Evolutionary conservation across 2,113 vertebrate species (phyloP).

Genomic region (Mormyrus iriodes): DNA sequence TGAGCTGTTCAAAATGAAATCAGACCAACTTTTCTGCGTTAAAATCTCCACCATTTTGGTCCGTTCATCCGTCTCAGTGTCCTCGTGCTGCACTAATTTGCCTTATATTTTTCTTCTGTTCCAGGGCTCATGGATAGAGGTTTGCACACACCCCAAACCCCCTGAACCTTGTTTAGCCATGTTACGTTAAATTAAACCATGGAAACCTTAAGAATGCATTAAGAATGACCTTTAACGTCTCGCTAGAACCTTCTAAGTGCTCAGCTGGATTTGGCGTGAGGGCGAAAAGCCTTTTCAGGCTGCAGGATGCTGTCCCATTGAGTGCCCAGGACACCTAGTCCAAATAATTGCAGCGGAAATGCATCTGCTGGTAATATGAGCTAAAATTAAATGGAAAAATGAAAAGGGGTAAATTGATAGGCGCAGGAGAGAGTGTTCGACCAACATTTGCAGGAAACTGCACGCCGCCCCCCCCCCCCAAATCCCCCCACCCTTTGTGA

Average conservation of each 20-base stretch:
- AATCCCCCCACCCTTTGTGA: background rate
- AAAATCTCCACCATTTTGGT: background rate
- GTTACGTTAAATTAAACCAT: constrained; percentile 57
- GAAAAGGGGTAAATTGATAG: constrained; percentile 24
- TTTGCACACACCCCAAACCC: constrained; percentile 25
- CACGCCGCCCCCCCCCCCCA: background rate
- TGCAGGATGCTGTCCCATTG: constrained; percentile 46
- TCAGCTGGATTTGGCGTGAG: constrained; percentile 10
- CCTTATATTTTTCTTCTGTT: constrained; percentile 35
- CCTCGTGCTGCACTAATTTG: background rate
- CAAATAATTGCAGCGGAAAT: constrained; percentile 18
- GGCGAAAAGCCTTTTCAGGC: constrained; percentile 46
- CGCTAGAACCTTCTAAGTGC: constrained; percentile 61
- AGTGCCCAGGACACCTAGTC: constrained; percentile 26
- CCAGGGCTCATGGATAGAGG: constrained; percentile 49
- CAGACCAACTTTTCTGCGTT: background rate
- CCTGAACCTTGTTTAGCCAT: constrained; percentile 34
- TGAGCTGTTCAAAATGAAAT: background rate
- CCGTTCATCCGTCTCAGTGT: background rate
- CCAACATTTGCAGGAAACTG: constrained; percentile 20
- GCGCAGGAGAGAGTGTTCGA: constrained; percentile 14
- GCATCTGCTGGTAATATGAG: constrained; percentile 16
- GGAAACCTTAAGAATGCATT: constrained; percentile 68
- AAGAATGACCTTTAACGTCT: constrained; percentile 57
- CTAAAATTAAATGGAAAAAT: constrained; percentile 21